Conservation (phyloP, 2,797 vertebrate genomes). For the Enteromius argenteus region DNA sequence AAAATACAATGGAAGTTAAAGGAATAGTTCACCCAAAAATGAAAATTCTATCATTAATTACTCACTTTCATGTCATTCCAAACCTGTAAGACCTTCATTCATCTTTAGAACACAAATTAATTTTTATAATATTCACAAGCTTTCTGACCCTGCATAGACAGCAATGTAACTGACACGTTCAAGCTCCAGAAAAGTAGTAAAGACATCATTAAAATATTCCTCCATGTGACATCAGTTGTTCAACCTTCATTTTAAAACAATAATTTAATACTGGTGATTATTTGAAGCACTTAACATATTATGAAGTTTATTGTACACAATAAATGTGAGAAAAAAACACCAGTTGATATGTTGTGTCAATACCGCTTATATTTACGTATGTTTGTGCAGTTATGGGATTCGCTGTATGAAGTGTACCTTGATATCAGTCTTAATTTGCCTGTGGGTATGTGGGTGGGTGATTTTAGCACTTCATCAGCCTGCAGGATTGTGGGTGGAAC, state of each 20-base stretch:
- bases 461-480: conserved; percentile 38
- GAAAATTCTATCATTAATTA: neutral
- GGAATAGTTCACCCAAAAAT: neutral
- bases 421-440: conserved; percentile 33
- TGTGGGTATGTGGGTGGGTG: conserved; percentile 18
- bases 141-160: too few relatives aligned
- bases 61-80: neutral
- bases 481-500: conserved; percentile 27
- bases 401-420: conserved; percentile 16
- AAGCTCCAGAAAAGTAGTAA: neutral
- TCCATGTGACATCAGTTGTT: neutral
- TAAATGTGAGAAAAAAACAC: neutral
- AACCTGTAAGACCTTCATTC: neutral
- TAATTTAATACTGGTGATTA: neutral
- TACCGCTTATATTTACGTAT: neutral
- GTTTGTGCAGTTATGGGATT: conserved; percentile 17
- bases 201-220: neutral
- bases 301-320: neutral
- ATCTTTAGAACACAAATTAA: too few relatives aligned
- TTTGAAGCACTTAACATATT: neutral
- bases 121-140: too few relatives aligned
- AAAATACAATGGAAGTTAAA: neutral
- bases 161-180: too few relatives aligned
- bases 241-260: neutral
- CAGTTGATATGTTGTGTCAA: neutral